Base-by-base conservation (phyloP, 2,113 vertebrate species). In the Myotis davidii region DNA sequence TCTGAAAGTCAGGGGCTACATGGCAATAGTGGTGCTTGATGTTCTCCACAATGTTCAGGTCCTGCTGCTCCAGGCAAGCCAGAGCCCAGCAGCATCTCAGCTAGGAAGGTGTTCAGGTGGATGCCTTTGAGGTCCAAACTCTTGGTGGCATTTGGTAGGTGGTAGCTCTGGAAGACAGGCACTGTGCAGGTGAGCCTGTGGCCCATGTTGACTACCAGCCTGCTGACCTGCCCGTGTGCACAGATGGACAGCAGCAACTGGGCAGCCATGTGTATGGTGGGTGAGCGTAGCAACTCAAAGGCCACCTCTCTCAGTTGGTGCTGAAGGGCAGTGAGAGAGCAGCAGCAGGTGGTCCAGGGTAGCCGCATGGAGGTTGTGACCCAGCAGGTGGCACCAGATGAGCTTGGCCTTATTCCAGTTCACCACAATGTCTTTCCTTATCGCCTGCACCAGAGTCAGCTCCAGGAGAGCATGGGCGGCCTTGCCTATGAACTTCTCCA, bases 321-420 rank as follows among this genome's bases (percentile, higher is more conserved):
- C 97, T 97, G 82, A 98, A 97, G 29, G 97, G 97, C 0, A 97
- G 42, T 98, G 97, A 0, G 98, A 97, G 95, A 98, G 97, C 1
- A 98, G 85, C 29, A 98, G 91, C 0, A 97, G 96, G 29, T 98
- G 98, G 10, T 98, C 96, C 54, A 37, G 54, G 0, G 98, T 65
- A 21, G 52, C 34, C 48, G 96, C 96, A 14, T n/a, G 76, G 20
- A 98, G 97, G 61, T 97, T 96, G 16, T 95, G 93, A 42, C 97
- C 95, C 73, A 98, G 92, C 20, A 97, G 11, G 64, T 97, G 97
- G 11, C 92, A 52, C 96, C 97, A 98, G 42, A 98, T 96, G 17
- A 92, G 76, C 88, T 96, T 89, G 0, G 96, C 96, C 0, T 96
- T 97, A 0, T 97, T 96, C 97, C 96, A 98, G 61, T 96, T 97